Evolutionary conservation across 2,113 vertebrate genomes (phyloP).

Genomic region (Lagopus muta): DNA sequence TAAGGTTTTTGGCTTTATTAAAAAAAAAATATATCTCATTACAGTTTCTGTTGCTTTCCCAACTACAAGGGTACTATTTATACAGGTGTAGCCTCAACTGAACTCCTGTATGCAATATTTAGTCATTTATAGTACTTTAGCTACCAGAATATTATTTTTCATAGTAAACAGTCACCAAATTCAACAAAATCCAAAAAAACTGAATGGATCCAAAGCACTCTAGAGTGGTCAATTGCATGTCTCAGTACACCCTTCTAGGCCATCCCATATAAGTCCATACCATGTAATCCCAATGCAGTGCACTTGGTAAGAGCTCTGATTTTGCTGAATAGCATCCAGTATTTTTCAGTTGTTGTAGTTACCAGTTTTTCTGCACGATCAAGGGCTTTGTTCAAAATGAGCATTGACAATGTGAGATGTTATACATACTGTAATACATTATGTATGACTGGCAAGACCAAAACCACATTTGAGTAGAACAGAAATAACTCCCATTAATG

Average conservation of each 20-base stretch:
- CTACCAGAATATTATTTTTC: neutral
- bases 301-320: neutral
- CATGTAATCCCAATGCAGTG: neutral
- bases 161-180: neutral
- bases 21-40: neutral
- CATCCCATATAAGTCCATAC: neutral
- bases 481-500: slow-evolving; percentile 24
- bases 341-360: slow-evolving; percentile 35
- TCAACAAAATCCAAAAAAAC: neutral
- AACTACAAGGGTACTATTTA: fast-evolving
- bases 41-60: neutral
- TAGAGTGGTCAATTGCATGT: neutral
- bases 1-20: neutral
- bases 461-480: neutral
- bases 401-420: neutral
- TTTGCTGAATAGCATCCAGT: neutral
- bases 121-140: neutral
- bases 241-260: neutral
- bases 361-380: neutral
- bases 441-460: slow-evolving; percentile 31
- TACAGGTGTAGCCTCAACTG: neutral
- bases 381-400: slow-evolving; percentile 31
- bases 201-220: neutral
- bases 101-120: neutral
- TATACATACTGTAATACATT: neutral